phyloP scores from a whole-genome alignment of 1,140 invertebrate species.

The Meloidogyne floridensis region DNA sequence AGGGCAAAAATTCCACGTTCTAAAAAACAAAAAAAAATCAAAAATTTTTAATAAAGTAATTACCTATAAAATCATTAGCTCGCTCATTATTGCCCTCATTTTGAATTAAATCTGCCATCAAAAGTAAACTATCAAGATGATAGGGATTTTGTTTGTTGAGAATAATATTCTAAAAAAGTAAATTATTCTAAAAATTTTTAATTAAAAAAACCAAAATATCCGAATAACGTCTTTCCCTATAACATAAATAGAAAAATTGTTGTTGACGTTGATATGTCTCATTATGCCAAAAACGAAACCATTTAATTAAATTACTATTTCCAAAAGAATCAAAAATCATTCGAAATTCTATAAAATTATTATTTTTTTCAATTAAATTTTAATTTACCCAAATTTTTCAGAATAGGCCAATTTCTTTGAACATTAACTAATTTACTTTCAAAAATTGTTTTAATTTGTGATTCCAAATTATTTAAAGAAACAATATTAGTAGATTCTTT shows the following conservation, averaged over 20 bases:
- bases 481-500: neutral
- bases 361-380: neutral
- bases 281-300: slow-evolving; percentile 40
- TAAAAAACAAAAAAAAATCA: slow-evolving; percentile 30
- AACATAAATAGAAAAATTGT: slow-evolving; percentile 41
- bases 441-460: neutral
- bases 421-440: slow-evolving; percentile 26
- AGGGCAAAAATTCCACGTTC: slow-evolving; percentile 49
- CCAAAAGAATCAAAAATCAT: neutral
- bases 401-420: slow-evolving; percentile 32
- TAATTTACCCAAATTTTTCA: slow-evolving; percentile 27
- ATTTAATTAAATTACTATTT: slow-evolving; percentile 11
- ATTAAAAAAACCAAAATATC: slow-evolving; percentile 34
- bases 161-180: slow-evolving; percentile 10
- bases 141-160: slow-evolving; percentile 46
- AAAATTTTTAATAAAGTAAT: neutral
- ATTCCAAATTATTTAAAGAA: neutral
- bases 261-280: slow-evolving; percentile 36
- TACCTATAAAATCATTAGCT: slow-evolving; percentile 45
- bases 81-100: slow-evolving; percentile 46
- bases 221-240: slow-evolving; percentile 33
- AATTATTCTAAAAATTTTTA: neutral
- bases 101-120: slow-evolving; percentile 40
- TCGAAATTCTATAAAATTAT: slow-evolving; percentile 12
- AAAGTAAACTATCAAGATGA: slow-evolving; percentile 47